Base-by-base conservation (phyloP, 2,888 invertebrate genomes). In the Steinernema hermaphroditum region DNA sequence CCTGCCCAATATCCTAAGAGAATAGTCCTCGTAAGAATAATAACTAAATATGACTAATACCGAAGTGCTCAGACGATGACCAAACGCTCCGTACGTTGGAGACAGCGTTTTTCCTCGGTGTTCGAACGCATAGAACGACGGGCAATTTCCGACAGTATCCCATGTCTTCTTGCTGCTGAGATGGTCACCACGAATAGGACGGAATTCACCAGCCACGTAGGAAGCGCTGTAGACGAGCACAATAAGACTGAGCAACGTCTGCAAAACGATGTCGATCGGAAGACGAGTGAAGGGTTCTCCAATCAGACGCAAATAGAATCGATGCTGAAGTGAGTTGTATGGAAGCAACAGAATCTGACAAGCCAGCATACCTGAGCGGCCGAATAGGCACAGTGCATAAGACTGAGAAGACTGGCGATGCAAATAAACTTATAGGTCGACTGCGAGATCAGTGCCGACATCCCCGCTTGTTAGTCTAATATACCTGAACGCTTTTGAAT, bases 61-160 rank as follows among this genome's bases (percentile, higher is more conserved):
- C 62, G 29, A 29, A 9, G 50, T 22, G 62, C 34, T 34, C 9
- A 62, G 34, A 16, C 62, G 62, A 34, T 62, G 62, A 62, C 32
- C 29, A 32, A 62, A 62, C 1, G 62, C 62, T 32, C 32, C 62
- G 62, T 27, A 62, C 32, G 73, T 62, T 50, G 77, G 78, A 34
- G 82, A 83, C 73, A 83, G 77, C 41, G 81, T 78, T 78, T 88
- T 88, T 27, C 88, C 88, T 54, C 89, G 82, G 77, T 89, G 89
- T 73, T 88, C 86, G 80, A 89, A 89, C 8, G 86, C 85, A 76
- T 87, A 88, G 81, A 89, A 89, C n/a, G 88, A 87, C 68, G 88
- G 87, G 74, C 89, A 86, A 77, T 88, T 87, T 71, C 86, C 86
- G 22, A 88, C 79, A 80, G 87, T 87, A 77, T 89, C 89, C 89